Percentiles rank a stretch among this genome's conserved stretches.
Evolutionary conservation across 2,113 vertebrate genomes (phyloP).

Genomic region (Circaetus cinerascens): DNA sequence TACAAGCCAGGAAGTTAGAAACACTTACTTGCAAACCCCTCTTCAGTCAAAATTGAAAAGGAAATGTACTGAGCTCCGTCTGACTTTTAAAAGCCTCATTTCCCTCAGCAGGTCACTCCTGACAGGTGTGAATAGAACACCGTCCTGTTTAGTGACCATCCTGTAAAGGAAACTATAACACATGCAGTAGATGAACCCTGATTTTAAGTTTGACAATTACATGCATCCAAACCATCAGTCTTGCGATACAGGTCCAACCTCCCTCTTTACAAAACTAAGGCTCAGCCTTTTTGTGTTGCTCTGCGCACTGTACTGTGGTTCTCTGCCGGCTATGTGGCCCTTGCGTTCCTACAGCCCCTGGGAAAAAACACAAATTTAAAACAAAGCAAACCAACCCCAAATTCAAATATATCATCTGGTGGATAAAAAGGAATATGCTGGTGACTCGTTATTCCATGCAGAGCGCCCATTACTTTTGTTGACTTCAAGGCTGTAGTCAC

Average conservation of each 20-base stretch:
- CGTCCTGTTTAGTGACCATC: neutral
- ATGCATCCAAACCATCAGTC: neutral
- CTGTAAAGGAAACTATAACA: neutral
- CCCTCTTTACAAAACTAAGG: neutral
- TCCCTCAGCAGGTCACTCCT: neutral
- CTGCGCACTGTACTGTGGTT: neutral
- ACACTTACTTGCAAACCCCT: neutral
- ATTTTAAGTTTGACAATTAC: neutral
- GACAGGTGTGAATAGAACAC: neutral
- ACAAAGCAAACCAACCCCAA: slow-evolving; percentile 20
- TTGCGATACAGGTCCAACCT: neutral
- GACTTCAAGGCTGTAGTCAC: slow-evolving; percentile 57
- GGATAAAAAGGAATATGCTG: neutral
- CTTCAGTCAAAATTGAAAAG: neutral
- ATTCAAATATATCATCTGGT: neutral
- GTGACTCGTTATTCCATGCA: neutral
- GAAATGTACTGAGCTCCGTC: neutral
- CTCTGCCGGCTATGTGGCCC: neutral
- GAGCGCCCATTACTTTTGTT: slow-evolving; percentile 40
- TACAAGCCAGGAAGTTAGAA: neutral
- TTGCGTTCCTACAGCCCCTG: neutral
- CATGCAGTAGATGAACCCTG: neutral
- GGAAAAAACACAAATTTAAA: neutral
- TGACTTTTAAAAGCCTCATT: neutral
- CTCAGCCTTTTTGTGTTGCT: neutral